A percentile compares a stretch with the other conserved stretches of the same genome.
Evolutionary conservation across 1,140 invertebrate species (phyloP).

Genomic region (Danaus plexippus): DNA sequence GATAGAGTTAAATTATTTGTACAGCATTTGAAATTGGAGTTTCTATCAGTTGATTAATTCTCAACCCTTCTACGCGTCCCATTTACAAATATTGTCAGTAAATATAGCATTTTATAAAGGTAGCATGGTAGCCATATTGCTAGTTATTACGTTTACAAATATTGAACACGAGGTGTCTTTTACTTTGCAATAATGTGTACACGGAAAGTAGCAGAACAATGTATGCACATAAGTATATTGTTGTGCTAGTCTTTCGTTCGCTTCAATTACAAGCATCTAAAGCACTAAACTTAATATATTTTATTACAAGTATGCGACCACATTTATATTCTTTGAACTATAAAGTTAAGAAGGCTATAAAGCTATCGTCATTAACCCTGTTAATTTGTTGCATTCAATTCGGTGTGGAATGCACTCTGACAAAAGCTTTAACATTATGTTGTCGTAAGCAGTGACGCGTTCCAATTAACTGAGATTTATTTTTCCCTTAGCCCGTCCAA

Average conservation of each 20-base stretch:
- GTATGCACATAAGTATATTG: no score
- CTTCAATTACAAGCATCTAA: no score
- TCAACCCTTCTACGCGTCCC: slow-evolving; percentile 56
- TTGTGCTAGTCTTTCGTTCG: no score
- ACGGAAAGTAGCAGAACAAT: no score
- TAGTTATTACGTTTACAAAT: no score
- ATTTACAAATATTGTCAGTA: slow-evolving; percentile 36
- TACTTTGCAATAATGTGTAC: no score
- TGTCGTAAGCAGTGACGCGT: slow-evolving; percentile 46
- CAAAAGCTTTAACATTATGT: slow-evolving; percentile 52
- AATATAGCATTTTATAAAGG: slow-evolving; percentile 13
- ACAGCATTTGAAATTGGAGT: slow-evolving; percentile 34
- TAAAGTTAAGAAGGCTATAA: slow-evolving; percentile 13
- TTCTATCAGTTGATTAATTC: slow-evolving; percentile 57
- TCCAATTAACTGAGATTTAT: slow-evolving; percentile 67
- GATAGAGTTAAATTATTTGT: slow-evolving; percentile 57
- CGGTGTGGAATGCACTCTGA: slow-evolving; percentile 39
- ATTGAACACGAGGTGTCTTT: no score
- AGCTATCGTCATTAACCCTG: slow-evolving; percentile 40
- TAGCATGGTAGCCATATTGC: slow-evolving; percentile 3
- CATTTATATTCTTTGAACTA: no score
- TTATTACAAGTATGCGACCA: no score
- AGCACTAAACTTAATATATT: no score
- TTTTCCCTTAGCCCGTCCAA: slow-evolving; percentile 49
- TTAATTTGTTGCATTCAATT: slow-evolving; percentile 44